Evolutionary conservation across 2,797 vertebrate genomes (phyloP).

Genomic region (Enteromius argenteus): DNA sequence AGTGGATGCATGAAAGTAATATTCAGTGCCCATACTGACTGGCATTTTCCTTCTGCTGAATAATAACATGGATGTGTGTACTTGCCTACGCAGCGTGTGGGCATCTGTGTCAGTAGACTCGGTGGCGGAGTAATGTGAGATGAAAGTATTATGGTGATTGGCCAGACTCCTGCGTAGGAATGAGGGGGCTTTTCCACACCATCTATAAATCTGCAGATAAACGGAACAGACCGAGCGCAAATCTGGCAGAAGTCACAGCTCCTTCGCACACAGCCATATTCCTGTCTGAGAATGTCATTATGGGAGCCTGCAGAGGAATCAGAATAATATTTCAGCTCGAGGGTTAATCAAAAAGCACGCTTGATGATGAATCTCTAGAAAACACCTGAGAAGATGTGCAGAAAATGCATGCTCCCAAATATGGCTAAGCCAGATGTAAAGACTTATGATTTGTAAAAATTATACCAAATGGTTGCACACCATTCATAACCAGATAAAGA

Average conservation of each 20-base stretch:
- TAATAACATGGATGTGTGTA: not conserved
- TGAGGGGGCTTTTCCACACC: constrained; percentile 39
- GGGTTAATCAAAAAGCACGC: not conserved
- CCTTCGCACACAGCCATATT: constrained; percentile 29
- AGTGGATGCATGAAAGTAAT: constrained; percentile 9
- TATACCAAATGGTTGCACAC: no score
- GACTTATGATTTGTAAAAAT: not conserved
- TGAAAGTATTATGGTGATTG: constrained; percentile 33
- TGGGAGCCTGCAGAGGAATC: not conserved
- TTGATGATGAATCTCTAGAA: constrained; percentile 1
- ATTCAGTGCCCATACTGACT: constrained; percentile 10
- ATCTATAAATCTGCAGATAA: constrained; percentile 51
- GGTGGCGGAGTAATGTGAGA: constrained; percentile 20
- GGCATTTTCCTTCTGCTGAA: not conserved
- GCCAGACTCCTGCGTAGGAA: constrained; percentile 43
- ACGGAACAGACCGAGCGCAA: constrained; percentile 22
- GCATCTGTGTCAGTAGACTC: constrained; percentile 10
- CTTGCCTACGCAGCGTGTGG: constrained; percentile 1
- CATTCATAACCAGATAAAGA: not conserved
- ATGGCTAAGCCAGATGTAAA: not conserved
- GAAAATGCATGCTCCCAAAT: not conserved
- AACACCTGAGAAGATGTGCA: not conserved
- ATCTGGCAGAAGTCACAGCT: constrained; percentile 21
- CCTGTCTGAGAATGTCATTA: constrained; percentile 44
- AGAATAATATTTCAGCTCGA: not conserved